These are phyloP conservation scores for Chironomus tentans DNA, from an alignment of 2,888 invertebrate species.

Conservation along the genomic window DNA sequence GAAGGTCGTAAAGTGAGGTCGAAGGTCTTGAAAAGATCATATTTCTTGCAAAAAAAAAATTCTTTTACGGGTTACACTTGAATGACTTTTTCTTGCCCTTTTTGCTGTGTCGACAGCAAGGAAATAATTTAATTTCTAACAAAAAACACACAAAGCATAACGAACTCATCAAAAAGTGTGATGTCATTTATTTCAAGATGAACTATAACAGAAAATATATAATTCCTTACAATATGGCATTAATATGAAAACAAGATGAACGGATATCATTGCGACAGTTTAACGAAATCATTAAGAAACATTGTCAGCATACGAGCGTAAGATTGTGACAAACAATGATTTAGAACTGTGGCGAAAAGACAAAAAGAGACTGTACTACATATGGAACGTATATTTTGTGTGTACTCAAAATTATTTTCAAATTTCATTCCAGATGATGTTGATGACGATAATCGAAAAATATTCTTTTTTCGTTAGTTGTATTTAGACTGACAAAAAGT, in stretches of 20 bases:
- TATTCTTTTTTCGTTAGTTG: too few relatives aligned
- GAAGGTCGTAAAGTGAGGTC: not conserved
- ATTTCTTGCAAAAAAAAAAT: not conserved
- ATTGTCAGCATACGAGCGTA: slow-evolving; percentile 15
- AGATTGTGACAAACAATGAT: not conserved
- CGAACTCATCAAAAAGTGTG: not conserved
- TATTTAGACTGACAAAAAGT: too few relatives aligned
- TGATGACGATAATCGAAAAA: too few relatives aligned
- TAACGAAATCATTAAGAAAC: slow-evolving; percentile 24
- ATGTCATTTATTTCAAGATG: not conserved
- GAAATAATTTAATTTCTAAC: not conserved
- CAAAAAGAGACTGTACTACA: not conserved
- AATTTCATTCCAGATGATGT: too few relatives aligned
- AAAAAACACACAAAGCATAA: not conserved
- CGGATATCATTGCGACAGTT: slow-evolving; percentile 27
- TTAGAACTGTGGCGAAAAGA: not conserved
- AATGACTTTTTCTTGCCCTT: not conserved
- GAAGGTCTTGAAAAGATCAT: not conserved
- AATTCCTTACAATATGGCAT: not conserved
- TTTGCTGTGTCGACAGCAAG: not conserved
- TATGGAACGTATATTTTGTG: not conserved
- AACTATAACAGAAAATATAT: not conserved
- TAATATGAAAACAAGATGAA: not conserved
- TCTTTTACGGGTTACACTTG: not conserved
- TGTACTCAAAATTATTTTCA: not conserved